Base-by-base conservation (phyloP, 2,113 vertebrate genomes). In the Caretta caretta region DNA sequence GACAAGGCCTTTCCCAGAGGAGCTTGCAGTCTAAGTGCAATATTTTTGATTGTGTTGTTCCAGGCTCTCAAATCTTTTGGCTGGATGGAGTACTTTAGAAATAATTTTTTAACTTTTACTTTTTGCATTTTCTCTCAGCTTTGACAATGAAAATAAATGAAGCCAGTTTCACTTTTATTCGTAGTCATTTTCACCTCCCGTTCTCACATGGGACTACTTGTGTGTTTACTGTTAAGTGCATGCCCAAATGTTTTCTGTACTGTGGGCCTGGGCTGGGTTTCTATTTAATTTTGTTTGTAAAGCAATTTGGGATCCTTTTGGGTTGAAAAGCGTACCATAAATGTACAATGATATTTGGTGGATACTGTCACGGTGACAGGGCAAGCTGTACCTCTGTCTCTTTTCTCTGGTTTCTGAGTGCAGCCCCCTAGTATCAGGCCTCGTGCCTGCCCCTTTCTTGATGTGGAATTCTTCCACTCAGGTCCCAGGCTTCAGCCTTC, bases 211-310 rank as follows among this genome's bases (percentile, higher is more conserved):
- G 42, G 1, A 86, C 87, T 95, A 12, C 9, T 91, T 89, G 80
- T 86, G 29, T 90, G n/a, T 6, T 48, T 69, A 54, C 1, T 2
- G 1, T 0, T 95, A 54, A 91, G 62, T 49, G 88, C 86, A 59
- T 42, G 51, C 3, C 6, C 50, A 65, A 16, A 19, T 0, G 0
- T 62, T 72, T 86, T 13, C 81, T 88, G 31, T 62, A 4, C 12
- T 72, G 54, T 50, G 83, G 48, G 53, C 6, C 12, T 92, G 5
- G 13, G n/a, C 12, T 92, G 5, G 13, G n/a, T 93, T 10, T 89
- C 24, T 42, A 11, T 75, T 38, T n/a, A n/a, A 42, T 75, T 75
- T 19, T 75, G 35, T 42, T 75, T 75, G n/a, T 75, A 78, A 72
- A 93, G 35, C 16, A 49, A 8, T 17, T 62, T 83, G 38, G 38